A percentile compares a stretch with the other conserved stretches of the same genome.
phyloP scores from a whole-genome alignment of 2,888 invertebrate species.

The Dioctria linearis region DNA sequence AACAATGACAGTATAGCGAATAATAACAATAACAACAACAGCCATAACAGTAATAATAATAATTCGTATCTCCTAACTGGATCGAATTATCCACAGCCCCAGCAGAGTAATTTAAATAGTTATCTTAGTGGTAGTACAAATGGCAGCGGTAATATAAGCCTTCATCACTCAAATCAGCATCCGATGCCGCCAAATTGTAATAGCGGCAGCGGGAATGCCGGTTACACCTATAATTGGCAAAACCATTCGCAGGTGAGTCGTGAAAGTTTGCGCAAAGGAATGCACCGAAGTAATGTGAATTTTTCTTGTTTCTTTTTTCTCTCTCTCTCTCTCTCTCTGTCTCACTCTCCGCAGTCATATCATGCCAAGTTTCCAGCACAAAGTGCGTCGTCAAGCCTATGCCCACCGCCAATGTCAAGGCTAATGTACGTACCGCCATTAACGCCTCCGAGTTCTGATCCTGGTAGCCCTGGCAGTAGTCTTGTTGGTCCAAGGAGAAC shows the following conservation, averaged over 20 bases:
- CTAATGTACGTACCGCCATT: slow-evolving; percentile 87
- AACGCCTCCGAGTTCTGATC: slow-evolving; percentile 91
- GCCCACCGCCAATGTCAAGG: slow-evolving; percentile 73
- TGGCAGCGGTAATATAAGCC: slow-evolving; percentile 57
- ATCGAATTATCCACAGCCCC: slow-evolving; percentile 60
- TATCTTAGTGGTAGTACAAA: slow-evolving; percentile 61
- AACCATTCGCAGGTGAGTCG: slow-evolving; percentile 67
- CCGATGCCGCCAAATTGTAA: slow-evolving; percentile 60
- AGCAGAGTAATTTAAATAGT: slow-evolving; percentile 60
- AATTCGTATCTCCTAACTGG: slow-evolving; percentile 61
- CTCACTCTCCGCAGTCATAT: slow-evolving; percentile 50
- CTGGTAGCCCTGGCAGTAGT: slow-evolving; percentile 84
- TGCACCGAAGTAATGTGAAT: slow-evolving; percentile 58
- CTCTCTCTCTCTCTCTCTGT: too few species aligned
- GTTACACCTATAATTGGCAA: slow-evolving; percentile 69
- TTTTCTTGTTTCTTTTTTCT: slow-evolving; percentile 51
- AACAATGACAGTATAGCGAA: slow-evolving; percentile 54
- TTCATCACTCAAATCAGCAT: slow-evolving; percentile 64
- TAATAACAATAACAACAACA: slow-evolving; percentile 55
- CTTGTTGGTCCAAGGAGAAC: slow-evolving; percentile 79
- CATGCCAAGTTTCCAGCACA: slow-evolving; percentile 55
- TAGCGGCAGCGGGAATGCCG: slow-evolving; percentile 60
- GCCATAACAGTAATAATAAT: slow-evolving; percentile 60
- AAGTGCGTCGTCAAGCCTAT: slow-evolving; percentile 54
- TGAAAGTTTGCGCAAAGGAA: slow-evolving; percentile 55